Evolutionary conservation across 2,888 invertebrate species (phyloP).

Genomic region (Drosophila dives): DNA sequence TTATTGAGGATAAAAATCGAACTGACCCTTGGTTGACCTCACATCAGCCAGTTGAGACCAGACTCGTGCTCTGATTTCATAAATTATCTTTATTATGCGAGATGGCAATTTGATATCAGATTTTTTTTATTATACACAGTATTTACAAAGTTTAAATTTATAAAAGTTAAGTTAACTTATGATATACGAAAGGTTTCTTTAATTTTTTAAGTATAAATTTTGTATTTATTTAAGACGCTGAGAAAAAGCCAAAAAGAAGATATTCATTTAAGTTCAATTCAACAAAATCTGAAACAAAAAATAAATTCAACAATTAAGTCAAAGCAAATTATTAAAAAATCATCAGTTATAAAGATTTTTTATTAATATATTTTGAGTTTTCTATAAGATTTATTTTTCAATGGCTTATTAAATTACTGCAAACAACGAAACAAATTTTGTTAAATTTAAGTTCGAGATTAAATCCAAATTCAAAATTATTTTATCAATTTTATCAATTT

Average conservation of each 20-base stretch:
- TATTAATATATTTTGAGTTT: neutral
- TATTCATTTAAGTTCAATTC: neutral
- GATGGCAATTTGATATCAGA: neutral
- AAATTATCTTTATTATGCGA: neutral
- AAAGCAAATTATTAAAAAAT: neutral
- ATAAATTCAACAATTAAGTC: neutral
- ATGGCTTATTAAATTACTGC: neutral
- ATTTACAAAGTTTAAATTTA: neutral
- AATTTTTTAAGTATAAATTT: neutral
- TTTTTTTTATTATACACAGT: neutral
- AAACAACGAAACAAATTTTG: neutral
- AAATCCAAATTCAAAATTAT: neutral
- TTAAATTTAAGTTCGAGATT: neutral
- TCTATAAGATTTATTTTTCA: neutral
- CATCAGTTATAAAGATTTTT: neutral
- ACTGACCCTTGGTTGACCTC: conserved; percentile 70
- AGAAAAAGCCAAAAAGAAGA: neutral
- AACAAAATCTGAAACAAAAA: neutral
- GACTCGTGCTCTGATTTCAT: conserved; percentile 31
- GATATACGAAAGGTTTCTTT: neutral
- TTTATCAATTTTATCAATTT: too few relatives aligned
- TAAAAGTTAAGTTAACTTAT: neutral
- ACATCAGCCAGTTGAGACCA: conserved; percentile 21
- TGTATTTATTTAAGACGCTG: neutral
- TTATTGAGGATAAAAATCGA: conserved; percentile 68